A percentile compares a stretch with the other conserved stretches of the same genome.
These are phyloP conservation scores for Chloroclystis v-ata DNA, from an alignment of 2,888 invertebrate species.

Conservation along the genomic window DNA sequence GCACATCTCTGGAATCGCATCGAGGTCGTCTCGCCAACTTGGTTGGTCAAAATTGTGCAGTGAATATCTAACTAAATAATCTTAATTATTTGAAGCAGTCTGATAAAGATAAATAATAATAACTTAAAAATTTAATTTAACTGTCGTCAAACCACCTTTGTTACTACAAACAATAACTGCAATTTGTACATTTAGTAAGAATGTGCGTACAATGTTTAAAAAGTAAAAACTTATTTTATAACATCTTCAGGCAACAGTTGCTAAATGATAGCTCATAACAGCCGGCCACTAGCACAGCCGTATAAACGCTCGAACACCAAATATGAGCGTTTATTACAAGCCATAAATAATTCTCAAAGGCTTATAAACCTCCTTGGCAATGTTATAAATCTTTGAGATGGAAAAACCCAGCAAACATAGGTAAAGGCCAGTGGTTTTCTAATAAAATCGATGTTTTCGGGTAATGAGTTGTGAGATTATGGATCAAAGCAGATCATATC, in stretches of 20 bases:
- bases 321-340: conserved; percentile 33
- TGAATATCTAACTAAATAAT: no score
- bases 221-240: conserved; percentile 23
- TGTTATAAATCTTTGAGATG: conserved; percentile 33
- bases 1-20: no score
- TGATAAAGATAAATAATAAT: no score
- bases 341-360: conserved; percentile 34
- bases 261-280: conserved; percentile 20
- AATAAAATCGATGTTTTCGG: conserved; percentile 17
- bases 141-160: no score
- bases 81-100: no score
- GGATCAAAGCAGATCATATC: conserved; percentile 12
- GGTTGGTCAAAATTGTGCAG: no score
- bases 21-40: no score
- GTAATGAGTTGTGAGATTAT: conserved; percentile 10
- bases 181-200: no score
- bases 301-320: conserved; percentile 32
- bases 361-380: conserved; percentile 32
- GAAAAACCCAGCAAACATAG: conserved; percentile 28
- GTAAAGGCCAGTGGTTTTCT: conserved; percentile 16
- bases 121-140: no score
- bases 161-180: neutral
- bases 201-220: no score
- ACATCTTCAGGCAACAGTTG: conserved; percentile 27
- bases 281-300: conserved; percentile 25